phyloP scores from a whole-genome alignment of 2,113 vertebrate genomes.

The Pangasianodon hypophthalmus region DNA sequence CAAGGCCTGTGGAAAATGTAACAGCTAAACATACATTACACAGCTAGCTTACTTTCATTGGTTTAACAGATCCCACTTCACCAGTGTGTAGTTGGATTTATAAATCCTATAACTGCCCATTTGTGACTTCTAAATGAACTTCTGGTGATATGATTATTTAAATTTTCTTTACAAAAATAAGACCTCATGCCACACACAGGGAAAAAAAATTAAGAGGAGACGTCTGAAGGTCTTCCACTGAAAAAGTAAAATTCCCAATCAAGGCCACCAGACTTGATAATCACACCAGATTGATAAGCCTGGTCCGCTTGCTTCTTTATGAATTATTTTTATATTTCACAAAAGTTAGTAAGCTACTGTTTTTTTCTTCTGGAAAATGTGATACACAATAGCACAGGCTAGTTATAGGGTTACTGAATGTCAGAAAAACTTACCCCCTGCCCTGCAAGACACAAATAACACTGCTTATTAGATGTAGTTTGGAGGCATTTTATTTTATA shows the following conservation, averaged over 20 bases:
- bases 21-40: neutral
- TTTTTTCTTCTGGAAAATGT: no score
- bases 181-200: neutral
- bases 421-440: neutral
- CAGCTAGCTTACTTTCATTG: neutral
- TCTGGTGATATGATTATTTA: neutral
- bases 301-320: no score
- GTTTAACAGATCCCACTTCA: neutral
- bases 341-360: neutral
- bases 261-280: neutral
- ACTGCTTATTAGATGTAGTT: neutral
- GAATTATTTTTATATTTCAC: neutral
- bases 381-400: neutral
- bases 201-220: neutral
- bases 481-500: neutral
- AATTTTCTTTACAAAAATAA: neutral
- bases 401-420: neutral
- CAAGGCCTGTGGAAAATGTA: neutral
- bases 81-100: neutral
- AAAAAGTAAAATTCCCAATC: neutral
- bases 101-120: neutral
- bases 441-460: neutral
- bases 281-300: neutral
- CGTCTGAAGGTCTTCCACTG: neutral
- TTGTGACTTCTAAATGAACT: neutral